These are phyloP conservation scores for Neodiprion fabricii DNA, from an alignment of 1,140 invertebrate genomes.

Conservation along the genomic window DNA sequence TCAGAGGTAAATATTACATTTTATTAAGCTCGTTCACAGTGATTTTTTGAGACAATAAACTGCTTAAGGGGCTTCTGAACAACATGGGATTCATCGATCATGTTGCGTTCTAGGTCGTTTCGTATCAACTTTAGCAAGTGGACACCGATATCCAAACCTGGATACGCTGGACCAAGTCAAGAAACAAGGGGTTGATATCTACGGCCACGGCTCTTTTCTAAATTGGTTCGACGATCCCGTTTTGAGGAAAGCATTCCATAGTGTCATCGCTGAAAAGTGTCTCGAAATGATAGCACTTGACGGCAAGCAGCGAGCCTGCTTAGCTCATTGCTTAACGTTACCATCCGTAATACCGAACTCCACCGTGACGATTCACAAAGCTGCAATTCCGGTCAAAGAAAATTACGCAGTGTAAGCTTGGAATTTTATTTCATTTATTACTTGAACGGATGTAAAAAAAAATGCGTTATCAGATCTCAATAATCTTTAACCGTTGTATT, in stretches of 20 bases:
- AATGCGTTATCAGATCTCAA: no score
- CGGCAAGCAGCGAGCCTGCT: background rate
- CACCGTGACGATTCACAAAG: background rate
- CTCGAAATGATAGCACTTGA: background rate
- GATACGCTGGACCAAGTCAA: background rate
- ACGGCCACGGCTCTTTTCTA: background rate
- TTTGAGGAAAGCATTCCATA: background rate
- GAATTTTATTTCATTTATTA: no score
- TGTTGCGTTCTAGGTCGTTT: constrained; percentile 3
- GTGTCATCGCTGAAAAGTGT: background rate
- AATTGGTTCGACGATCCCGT: background rate
- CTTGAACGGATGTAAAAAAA: no score
- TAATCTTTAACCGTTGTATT: background rate
- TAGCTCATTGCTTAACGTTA: background rate
- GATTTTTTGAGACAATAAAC: background rate
- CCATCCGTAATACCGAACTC: background rate
- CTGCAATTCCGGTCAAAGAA: background rate
- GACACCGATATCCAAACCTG: background rate
- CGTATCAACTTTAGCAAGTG: background rate
- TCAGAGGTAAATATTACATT: background rate
- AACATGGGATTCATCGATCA: background rate
- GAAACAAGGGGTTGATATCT: background rate
- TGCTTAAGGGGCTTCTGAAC: background rate
- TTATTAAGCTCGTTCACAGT: no score
- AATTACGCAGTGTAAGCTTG: background rate